These are phyloP conservation scores for Diacarnus erythraeanus DNA, from an alignment of 37 sponge, comb jelly and placozoan species.

Conservation along the genomic window DNA sequence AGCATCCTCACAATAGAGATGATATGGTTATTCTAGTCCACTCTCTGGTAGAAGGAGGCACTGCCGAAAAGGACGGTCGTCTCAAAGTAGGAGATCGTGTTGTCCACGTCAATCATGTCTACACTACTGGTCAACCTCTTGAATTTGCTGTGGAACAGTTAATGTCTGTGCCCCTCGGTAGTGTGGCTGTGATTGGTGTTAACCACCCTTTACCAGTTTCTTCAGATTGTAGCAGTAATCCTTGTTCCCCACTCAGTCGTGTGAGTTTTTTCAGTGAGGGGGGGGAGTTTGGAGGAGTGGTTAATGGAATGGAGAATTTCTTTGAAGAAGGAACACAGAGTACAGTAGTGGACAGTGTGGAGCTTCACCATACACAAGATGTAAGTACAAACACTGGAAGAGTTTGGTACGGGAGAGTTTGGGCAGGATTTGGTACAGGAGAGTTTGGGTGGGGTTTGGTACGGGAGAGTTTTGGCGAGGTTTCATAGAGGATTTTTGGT, in stretches of 20 bases:
- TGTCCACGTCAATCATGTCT: conserved; percentile 61
- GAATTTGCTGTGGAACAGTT: conserved; percentile 65
- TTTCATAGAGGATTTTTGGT: too few species aligned
- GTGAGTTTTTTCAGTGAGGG: neutral
- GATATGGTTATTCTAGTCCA: conserved; percentile 57
- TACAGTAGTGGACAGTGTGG: neutral
- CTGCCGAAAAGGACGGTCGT: conserved; percentile 60
- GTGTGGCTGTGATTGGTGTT: conserved; percentile 33
- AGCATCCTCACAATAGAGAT: conserved; percentile 55
- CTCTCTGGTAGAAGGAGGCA: conserved; percentile 61
- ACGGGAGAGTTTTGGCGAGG: too few species aligned
- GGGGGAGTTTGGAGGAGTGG: neutral
- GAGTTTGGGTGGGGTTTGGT: too few species aligned
- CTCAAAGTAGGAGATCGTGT: conserved; percentile 67
- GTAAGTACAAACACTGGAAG: too few species aligned
- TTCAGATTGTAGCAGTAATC: conserved; percentile 30
- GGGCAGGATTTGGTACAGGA: too few species aligned
- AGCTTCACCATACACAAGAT: neutral
- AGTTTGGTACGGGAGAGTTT: too few species aligned
- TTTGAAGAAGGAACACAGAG: conserved; percentile 4
- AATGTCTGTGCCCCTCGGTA: conserved; percentile 18
- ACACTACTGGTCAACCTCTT: conserved; percentile 36
- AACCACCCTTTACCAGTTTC: conserved; percentile 36
- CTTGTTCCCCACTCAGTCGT: conserved; percentile 13
- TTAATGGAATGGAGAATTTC: neutral